Conservation (phyloP, 2,888 invertebrate genomes). For the Lasius platythorax region DNA sequence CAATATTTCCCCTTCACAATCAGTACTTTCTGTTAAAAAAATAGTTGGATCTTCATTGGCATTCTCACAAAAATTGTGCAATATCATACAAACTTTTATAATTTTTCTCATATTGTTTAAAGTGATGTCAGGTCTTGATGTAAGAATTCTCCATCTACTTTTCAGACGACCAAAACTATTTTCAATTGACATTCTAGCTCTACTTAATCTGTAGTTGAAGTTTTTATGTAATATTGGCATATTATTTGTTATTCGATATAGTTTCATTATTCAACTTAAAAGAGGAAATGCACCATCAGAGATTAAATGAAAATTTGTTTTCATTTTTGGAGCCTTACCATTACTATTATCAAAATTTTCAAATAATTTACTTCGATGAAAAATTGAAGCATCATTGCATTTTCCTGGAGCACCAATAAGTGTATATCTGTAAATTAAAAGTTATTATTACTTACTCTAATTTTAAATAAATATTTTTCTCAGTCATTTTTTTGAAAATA, state of each 20-base stretch:
- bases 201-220: slow-evolving; percentile 6
- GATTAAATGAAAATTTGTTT: neutral
- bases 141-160: neutral
- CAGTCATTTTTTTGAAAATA: neutral
- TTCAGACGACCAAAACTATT: neutral
- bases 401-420: neutral
- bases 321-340: neutral
- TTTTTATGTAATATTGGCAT: neutral
- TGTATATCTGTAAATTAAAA: slow-evolving; percentile 6
- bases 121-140: neutral
- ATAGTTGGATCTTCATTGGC: neutral
- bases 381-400: slow-evolving; percentile 13
- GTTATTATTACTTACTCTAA: neutral
- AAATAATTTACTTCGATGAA: neutral
- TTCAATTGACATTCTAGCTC: neutral
- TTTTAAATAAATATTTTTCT: neutral
- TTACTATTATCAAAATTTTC: neutral
- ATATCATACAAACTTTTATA: neutral
- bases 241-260: neutral
- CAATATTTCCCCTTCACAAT: neutral
- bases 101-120: neutral
- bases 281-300: neutral
- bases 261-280: neutral
- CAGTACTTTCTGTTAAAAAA: neutral
- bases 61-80: neutral